These are phyloP conservation scores for Manduca sexta DNA, from an alignment of 1,140 invertebrate genomes.

Conservation along the genomic window DNA sequence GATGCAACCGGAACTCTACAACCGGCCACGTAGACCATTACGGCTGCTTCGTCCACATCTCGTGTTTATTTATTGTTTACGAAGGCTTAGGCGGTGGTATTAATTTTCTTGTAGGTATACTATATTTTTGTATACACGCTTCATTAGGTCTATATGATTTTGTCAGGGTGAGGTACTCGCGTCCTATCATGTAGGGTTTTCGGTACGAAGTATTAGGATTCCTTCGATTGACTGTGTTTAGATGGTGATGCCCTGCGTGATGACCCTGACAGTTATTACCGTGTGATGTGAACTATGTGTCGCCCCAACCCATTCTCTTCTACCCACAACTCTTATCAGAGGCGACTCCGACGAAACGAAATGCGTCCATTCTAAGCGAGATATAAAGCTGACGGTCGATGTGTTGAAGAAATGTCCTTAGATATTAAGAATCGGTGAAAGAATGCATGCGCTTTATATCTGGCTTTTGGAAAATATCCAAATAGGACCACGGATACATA, in stretches of 20 bases:
- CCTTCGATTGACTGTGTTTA: neutral
- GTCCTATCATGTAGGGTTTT: constrained; percentile 25
- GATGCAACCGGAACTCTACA: constrained; percentile 25
- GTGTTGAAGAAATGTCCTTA: constrained; percentile 39
- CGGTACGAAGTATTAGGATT: constrained; percentile 2
- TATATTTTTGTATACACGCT: constrained; percentile 46
- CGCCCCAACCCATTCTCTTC: constrained; percentile 22
- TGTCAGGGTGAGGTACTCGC: constrained; percentile 40
- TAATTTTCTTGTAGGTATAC: constrained; percentile 34
- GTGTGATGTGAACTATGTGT: constrained; percentile 21
- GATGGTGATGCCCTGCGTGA: constrained; percentile 9
- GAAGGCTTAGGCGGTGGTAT: constrained; percentile 19
- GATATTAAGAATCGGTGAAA: constrained; percentile 49
- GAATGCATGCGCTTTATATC: constrained; percentile 71
- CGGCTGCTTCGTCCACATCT: constrained; percentile 21
- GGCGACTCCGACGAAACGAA: constrained; percentile 55
- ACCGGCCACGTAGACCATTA: constrained; percentile 57
- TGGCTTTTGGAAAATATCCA: constrained; percentile 66
- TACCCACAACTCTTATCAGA: constrained; percentile 46
- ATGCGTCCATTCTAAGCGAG: constrained; percentile 58
- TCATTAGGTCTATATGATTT: constrained; percentile 24
- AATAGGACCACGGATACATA: constrained; percentile 68
- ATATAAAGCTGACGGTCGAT: constrained; percentile 57
- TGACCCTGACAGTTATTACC: constrained; percentile 12
- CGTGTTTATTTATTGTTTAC: neutral